Base-by-base conservation (phyloP, 2,113 vertebrate genomes). In the Otolemur garnettii region DNA sequence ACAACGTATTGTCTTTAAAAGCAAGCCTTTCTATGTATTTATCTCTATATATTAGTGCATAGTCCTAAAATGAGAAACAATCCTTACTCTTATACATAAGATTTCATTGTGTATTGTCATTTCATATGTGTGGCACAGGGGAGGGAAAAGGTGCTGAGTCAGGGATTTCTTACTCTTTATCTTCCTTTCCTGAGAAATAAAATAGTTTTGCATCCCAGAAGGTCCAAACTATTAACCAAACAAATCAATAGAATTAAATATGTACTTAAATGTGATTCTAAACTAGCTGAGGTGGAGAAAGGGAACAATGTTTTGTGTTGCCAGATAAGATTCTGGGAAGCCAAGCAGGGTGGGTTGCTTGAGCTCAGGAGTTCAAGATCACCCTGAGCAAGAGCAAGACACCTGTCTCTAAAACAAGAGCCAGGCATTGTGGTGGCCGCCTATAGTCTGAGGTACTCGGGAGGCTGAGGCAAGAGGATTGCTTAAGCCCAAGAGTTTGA, bases 151-250 rank as follows among this genome's bases (percentile, higher is more conserved):
- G 45, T 12, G 28, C 21, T 26, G 50, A 90, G n/a, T 90, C 62
- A 92, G 33, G 69, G 9, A 83, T 94, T 92, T 90, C 55, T 94
- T 90, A 38, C 7, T 59, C 17, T 59, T 42, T 59, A 10, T 68
- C 28, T 88, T 74, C 28, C 22, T 64, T 92, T 82, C 22, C 64
- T 74, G n/a, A 71, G 94, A 90, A 95, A 55, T 81, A 89, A 82
- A 72, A 42, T 92, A 88, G 30, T 50, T 87, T 71, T 89, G n/a
- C 7, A 77, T 90, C 10, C 55, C 9, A 14, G 33, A 59, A 84
- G 57, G 5, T 57, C 26, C 12, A 81, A 88, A 81, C 26, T 50
- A 77, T 85, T 42, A 78, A 74, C 35, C 9, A 68, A 90, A 94
- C 26, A 81, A 55, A 42, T 18, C n/a, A 8, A 75, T 42, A 59